Evolutionary conservation across 2,797 vertebrate species (phyloP).

Genomic region (Podargus strigoides): DNA sequence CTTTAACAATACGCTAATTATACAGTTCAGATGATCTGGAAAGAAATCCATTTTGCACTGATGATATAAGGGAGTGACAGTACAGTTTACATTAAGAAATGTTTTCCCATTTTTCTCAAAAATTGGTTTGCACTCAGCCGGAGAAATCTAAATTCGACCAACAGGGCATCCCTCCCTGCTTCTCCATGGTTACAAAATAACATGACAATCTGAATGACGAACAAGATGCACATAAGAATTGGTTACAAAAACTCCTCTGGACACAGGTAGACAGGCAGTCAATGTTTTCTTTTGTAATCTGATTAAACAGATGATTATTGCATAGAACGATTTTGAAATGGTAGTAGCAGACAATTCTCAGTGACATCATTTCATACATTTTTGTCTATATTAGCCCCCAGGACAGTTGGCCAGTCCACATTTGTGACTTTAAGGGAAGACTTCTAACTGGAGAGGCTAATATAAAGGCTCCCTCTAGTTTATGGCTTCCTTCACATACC

Average conservation of each 20-base stretch:
- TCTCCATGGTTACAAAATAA: slow-evolving; percentile 65
- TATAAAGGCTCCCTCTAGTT: background rate
- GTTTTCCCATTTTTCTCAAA: slow-evolving; percentile 66
- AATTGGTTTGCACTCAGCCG: slow-evolving; percentile 64
- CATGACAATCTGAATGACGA: slow-evolving; percentile 42
- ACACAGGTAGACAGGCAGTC: background rate
- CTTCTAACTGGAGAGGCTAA: background rate
- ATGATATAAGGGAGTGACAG: slow-evolving; percentile 60
- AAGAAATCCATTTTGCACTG: slow-evolving; percentile 57
- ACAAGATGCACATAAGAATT: slow-evolving; percentile 32
- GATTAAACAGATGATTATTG: background rate
- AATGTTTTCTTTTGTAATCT: background rate
- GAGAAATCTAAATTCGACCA: slow-evolving; percentile 62
- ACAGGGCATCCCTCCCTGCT: slow-evolving; percentile 35
- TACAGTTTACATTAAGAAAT: slow-evolving; percentile 65
- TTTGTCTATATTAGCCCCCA: background rate
- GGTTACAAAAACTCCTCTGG: slow-evolving; percentile 30
- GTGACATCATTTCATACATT: background rate
- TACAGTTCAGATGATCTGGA: slow-evolving; percentile 56
- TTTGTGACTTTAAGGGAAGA: background rate
- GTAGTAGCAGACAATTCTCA: background rate
- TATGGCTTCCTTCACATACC: background rate
- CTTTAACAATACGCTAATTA: slow-evolving; percentile 53
- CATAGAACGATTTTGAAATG: background rate
- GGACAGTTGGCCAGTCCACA: background rate